Percentiles rank a stretch among this genome's conserved stretches.
Conservation (phyloP, 2,113 vertebrate species). For the Zosterops hypoxanthus region DNA sequence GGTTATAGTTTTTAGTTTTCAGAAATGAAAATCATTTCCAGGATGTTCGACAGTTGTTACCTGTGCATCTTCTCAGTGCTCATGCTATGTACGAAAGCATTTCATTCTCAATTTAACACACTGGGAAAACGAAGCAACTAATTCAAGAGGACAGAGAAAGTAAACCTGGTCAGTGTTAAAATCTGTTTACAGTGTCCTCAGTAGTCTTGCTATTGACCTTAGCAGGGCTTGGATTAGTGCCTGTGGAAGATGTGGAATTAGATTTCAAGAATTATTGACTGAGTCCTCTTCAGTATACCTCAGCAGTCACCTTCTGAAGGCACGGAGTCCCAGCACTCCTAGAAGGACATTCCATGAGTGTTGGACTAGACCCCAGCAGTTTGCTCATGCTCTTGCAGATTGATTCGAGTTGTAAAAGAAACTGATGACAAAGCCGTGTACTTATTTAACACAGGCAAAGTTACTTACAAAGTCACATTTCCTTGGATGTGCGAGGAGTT, state of each 20-base stretch:
- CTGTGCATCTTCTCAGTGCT: not conserved
- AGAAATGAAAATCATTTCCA: not conserved
- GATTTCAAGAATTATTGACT: not conserved
- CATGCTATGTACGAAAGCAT: not conserved
- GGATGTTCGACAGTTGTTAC: not conserved
- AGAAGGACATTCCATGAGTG: not conserved
- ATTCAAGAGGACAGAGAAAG: not conserved
- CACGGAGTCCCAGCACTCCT: accelerated
- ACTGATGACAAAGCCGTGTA: not conserved
- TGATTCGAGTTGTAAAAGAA: conserved; percentile 4
- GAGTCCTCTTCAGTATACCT: not conserved
- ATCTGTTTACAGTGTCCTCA: not conserved
- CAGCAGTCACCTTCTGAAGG: not conserved
- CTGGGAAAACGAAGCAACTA: not conserved
- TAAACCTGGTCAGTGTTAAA: not conserved
- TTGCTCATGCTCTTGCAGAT: not conserved
- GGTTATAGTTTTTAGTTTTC: not conserved
- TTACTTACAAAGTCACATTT: not conserved
- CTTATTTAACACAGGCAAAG: not conserved
- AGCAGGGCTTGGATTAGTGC: not conserved
- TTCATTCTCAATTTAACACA: not conserved
- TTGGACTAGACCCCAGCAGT: not conserved
- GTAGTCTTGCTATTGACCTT: not conserved
- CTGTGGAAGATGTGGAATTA: not conserved
- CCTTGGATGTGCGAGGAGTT: not conserved